Conservation (phyloP, 1,140 invertebrate species). For the Eufriesea mexicana region DNA sequence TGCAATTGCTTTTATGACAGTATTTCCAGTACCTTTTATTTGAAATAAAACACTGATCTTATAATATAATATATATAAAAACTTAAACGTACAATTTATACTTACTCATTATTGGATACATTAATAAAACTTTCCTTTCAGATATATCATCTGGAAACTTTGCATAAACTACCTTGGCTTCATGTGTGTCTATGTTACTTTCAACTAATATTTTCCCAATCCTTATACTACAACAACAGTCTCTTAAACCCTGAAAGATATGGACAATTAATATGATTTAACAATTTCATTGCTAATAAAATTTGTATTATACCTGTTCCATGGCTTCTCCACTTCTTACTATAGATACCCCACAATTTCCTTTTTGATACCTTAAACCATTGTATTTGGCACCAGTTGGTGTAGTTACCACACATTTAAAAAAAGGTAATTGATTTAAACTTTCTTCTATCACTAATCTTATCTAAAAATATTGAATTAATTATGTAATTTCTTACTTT, state of each 20-base stretch:
- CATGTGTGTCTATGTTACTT: slow-evolving; percentile 97
- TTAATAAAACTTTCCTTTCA: slow-evolving; percentile 94
- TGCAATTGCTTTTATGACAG: slow-evolving; percentile 95
- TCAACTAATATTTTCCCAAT: slow-evolving; percentile 99
- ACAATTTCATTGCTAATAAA: not conserved
- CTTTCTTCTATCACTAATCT: slow-evolving; percentile 98
- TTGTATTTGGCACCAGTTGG: slow-evolving; percentile 95
- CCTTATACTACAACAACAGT: slow-evolving; percentile 98
- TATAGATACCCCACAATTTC: slow-evolving; percentile 99
- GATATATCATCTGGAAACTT: slow-evolving; percentile 98
- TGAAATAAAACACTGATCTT: slow-evolving; percentile 15
- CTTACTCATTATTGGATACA: slow-evolving; percentile 99
- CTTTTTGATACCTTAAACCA: slow-evolving; percentile 96
- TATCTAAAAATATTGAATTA: slow-evolving; percentile 70
- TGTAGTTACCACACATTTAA: slow-evolving; percentile 93
- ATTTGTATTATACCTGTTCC: slow-evolving; percentile 89
- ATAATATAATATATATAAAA: not conserved
- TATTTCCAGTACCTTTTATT: slow-evolving; percentile 91
- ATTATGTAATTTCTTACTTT: not conserved
- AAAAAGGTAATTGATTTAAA: slow-evolving; percentile 97
- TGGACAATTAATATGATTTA: not conserved
- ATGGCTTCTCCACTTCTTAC: slow-evolving; percentile 98
- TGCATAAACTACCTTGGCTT: slow-evolving; percentile 98
- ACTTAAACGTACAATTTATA: slow-evolving; percentile 51
- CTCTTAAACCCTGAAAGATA: slow-evolving; percentile 90